A percentile compares a stretch with the other conserved stretches of the same genome.
These are phyloP conservation scores for Neodon shergylaensis DNA, from an alignment of 2,113 vertebrate genomes.

Conservation along the genomic window DNA sequence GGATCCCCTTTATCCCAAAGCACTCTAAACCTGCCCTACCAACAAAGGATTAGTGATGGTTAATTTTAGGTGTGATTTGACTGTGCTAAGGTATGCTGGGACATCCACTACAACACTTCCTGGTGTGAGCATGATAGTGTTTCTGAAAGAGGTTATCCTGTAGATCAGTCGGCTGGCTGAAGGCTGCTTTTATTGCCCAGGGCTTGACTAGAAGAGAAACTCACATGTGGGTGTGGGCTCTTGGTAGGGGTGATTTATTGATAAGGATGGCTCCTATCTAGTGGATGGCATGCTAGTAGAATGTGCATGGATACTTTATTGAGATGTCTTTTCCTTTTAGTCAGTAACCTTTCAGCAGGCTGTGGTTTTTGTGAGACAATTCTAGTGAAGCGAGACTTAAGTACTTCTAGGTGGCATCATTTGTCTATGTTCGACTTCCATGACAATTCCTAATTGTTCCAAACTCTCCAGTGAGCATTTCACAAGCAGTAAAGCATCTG, in stretches of 20 bases:
- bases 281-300: slow-evolving; percentile 10
- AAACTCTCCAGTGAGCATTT: not conserved
- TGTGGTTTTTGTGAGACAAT: slow-evolving; percentile 12
- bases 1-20: not conserved
- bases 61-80: not conserved
- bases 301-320: not conserved
- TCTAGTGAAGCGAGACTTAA: slow-evolving; percentile 47
- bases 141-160: not conserved
- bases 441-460: slow-evolving; percentile 31
- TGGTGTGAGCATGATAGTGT: not conserved
- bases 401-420: not conserved
- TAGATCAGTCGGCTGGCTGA: not conserved
- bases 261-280: not conserved
- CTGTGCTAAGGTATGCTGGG: not conserved
- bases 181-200: not conserved
- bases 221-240: not conserved
- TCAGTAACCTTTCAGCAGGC: slow-evolving; percentile 54
- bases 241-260: not conserved
- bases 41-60: not conserved
- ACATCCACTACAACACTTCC: not conserved
- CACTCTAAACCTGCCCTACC: not conserved
- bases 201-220: not conserved
- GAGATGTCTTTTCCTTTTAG: slow-evolving; percentile 46
- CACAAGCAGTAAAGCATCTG: not conserved
- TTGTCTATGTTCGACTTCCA: slow-evolving; percentile 23